Percentiles rank a stretch among this genome's conserved stretches.
Evolutionary conservation across 1,140 invertebrate species (phyloP).

Genomic region (Vollenhovia emeryi): DNA sequence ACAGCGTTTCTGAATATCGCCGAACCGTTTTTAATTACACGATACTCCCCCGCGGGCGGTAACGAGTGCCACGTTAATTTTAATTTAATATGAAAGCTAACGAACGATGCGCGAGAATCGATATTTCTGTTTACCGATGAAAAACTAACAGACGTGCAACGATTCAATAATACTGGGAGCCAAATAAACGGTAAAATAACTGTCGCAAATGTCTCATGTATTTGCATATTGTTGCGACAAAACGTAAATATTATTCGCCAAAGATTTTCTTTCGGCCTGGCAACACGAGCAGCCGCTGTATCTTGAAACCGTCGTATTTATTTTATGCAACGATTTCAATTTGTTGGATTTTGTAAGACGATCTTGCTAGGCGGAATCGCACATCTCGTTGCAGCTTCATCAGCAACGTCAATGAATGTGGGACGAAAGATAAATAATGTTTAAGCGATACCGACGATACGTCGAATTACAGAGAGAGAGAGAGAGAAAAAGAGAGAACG

Average conservation of each 20-base stretch:
- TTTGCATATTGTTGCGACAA: constrained; percentile 24
- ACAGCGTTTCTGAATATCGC: constrained; percentile 39
- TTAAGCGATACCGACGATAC: not conserved
- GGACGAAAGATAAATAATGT: not conserved
- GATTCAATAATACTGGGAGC: constrained; percentile 50
- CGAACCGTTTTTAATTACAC: constrained; percentile 35
- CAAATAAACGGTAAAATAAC: constrained; percentile 53
- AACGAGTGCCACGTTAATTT: constrained; percentile 46
- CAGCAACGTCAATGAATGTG: not conserved
- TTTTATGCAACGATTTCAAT: constrained; percentile 12
- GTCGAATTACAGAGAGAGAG: not conserved
- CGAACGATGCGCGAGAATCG: constrained; percentile 43
- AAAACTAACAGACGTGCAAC: constrained; percentile 55
- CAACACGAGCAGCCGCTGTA: not conserved
- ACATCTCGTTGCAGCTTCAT: not conserved
- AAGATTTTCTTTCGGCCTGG: constrained; percentile 23
- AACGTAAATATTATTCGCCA: constrained; percentile 50
- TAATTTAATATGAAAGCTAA: constrained; percentile 57
- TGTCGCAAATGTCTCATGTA: constrained; percentile 46
- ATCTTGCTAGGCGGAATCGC: not conserved
- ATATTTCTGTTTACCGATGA: constrained; percentile 48
- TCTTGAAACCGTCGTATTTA: not conserved
- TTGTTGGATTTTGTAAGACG: constrained; percentile 21
- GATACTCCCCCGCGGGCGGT: not conserved
- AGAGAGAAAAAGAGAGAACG: no score